A percentile compares a stretch with the other conserved stretches of the same genome.
Evolutionary conservation across 2,113 vertebrate species (phyloP).

Genomic region (Oreochromis niloticus): DNA sequence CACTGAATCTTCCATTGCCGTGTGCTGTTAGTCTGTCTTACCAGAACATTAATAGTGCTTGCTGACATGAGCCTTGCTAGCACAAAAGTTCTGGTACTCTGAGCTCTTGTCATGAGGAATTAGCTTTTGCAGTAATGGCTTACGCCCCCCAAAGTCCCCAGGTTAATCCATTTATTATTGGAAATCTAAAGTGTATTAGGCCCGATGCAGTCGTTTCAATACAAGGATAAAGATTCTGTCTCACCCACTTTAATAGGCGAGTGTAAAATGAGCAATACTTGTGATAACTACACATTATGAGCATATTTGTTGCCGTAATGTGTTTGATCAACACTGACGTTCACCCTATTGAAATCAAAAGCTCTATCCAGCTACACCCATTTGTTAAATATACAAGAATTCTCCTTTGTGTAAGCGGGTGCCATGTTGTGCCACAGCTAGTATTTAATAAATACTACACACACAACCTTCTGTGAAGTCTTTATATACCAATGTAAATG

Average conservation of each 20-base stretch:
- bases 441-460: neutral
- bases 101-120: conserved; percentile 9
- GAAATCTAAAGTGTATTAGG: neutral
- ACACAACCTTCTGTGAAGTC: neutral
- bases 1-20: neutral
- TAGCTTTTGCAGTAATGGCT: neutral
- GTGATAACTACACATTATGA: neutral
- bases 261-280: neutral
- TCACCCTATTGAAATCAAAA: neutral
- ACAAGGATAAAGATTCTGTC: neutral
- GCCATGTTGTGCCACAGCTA: neutral
- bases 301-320: neutral
- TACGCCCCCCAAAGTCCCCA: neutral
- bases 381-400: neutral
- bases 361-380: neutral
- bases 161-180: neutral
- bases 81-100: conserved; percentile 1
- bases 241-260: neutral
- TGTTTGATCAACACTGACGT: neutral
- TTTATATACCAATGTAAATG: neutral
- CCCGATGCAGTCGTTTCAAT: neutral
- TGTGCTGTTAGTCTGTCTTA: conserved; percentile 11
- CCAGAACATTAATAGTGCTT: conserved; percentile 28
- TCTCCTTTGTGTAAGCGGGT: neutral
- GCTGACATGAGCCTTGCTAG: conserved; percentile 21